phyloP scores from a whole-genome alignment of 2,113 vertebrate species.

The Rhinogobius similis region DNA sequence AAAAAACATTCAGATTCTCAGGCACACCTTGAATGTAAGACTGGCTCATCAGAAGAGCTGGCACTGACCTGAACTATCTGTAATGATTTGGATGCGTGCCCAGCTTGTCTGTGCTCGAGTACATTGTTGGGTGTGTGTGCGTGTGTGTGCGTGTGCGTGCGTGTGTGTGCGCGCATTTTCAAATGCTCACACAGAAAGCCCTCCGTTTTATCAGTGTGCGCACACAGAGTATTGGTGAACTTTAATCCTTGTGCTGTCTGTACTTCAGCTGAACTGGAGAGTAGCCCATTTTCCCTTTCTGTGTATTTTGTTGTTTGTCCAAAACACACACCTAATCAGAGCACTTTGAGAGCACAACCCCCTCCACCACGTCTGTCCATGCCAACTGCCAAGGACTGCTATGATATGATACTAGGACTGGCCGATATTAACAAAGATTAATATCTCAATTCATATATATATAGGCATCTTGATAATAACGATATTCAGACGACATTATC shows the following conservation, averaged over 20 bases:
- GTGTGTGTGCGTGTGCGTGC: not conserved
- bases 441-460: no score
- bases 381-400: constrained; percentile 39
- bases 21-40: constrained; percentile 47
- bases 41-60: constrained; percentile 57
- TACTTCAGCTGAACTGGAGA: constrained; percentile 61
- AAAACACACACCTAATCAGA: constrained; percentile 60
- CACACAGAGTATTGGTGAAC: constrained; percentile 65
- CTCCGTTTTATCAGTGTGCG: constrained; percentile 57
- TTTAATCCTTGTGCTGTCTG: constrained; percentile 67
- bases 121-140: constrained; percentile 11
- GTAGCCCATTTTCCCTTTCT: constrained; percentile 61
- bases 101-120: constrained; percentile 53
- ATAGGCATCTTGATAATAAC: no score
- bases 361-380: constrained; percentile 47
- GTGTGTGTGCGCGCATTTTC: not conserved
- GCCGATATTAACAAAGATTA: no score
- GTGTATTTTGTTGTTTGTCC: constrained; percentile 60
- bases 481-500: no score
- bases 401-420: no score
- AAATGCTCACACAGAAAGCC: constrained; percentile 27
- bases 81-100: constrained; percentile 68
- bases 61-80: constrained; percentile 60
- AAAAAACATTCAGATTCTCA: constrained; percentile 56
- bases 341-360: constrained; percentile 39